These are phyloP conservation scores for Gymnorhina tibicen DNA, from an alignment of 2,113 vertebrate species.

Conservation along the genomic window DNA sequence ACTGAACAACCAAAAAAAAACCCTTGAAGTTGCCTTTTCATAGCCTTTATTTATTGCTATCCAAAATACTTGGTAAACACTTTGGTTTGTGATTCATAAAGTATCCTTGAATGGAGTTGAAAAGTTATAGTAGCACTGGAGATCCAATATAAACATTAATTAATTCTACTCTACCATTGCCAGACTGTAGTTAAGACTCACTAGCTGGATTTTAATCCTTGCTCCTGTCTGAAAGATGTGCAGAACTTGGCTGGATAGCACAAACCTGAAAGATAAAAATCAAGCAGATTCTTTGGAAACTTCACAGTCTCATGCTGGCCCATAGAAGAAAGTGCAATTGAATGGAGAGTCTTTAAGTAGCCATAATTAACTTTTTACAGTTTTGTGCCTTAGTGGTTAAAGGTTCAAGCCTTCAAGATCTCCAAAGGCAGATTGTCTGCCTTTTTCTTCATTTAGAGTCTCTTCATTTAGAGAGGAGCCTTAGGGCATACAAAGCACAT, in stretches of 20 bases:
- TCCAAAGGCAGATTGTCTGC: not conserved
- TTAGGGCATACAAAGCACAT: not conserved
- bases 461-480: not conserved
- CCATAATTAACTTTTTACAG: not conserved
- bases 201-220: not conserved
- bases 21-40: not conserved
- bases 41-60: not conserved
- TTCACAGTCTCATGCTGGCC: slow-evolving; percentile 33
- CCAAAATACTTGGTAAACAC: not conserved
- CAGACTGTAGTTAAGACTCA: not conserved
- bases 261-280: slow-evolving; percentile 72
- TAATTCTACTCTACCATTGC: not conserved
- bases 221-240: slow-evolving; percentile 28
- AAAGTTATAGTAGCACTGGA: not conserved
- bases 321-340: not conserved
- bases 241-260: slow-evolving; percentile 67
- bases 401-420: not conserved
- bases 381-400: not conserved
- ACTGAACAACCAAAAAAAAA: not conserved
- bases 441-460: too few relatives aligned
- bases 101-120: not conserved
- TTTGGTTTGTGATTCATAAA: not conserved
- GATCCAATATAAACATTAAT: not conserved
- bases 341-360: not conserved
- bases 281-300: slow-evolving; percentile 26